Evolutionary conservation across 1,140 invertebrate species (phyloP), one percentile per base, ranked within the genome.

Genomic region (Himalopsyche phryganea): DNA sequence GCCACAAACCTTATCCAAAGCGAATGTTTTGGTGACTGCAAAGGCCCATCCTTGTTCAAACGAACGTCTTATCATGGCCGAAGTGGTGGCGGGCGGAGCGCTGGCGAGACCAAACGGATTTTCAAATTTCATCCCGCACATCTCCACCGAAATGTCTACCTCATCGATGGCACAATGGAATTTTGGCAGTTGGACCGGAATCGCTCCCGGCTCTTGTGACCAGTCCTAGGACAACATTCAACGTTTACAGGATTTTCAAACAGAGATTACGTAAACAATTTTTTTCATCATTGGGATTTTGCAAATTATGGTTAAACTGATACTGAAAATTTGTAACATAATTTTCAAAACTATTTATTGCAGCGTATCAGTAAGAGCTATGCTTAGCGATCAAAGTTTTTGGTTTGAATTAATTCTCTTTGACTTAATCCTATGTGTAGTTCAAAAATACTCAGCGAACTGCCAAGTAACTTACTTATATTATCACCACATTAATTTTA

Each of bases 91-190:
- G 0, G 96, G 96, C 11, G 97, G 94, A 0, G 97, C 97, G 33
- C 94, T 97, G 10, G 97, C 97, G 36, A 99, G 73, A 0, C 97
- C 97, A 71, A 98, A 98, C 0, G 97, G 96, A 80, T 98, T 98
- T 70, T 90, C 87, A 71, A 98, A 99, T 67, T 86, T 89, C 1
- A 98, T 72, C 0, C 95, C 94, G 72, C 95, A 98, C 58, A 98
- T 82, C 69, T 94, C 87, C 5, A 96, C 84, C 48, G 89, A 92
- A 1, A 98, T 75, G 69, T 98, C 96, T 1, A 99, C 94, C 3
- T 89, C 81, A 69, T 99, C 97, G 45, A 99, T 93, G 0, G 92
- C 83, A 2, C 92, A 94, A 70, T 90, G 87, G 71, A 99, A 98
- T 67, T 93, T 87, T 0, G 96, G 97, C 19, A 99, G 72, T 46